Base-by-base conservation (phyloP, 2,797 vertebrate species). In the Anniella stebbinsi region DNA sequence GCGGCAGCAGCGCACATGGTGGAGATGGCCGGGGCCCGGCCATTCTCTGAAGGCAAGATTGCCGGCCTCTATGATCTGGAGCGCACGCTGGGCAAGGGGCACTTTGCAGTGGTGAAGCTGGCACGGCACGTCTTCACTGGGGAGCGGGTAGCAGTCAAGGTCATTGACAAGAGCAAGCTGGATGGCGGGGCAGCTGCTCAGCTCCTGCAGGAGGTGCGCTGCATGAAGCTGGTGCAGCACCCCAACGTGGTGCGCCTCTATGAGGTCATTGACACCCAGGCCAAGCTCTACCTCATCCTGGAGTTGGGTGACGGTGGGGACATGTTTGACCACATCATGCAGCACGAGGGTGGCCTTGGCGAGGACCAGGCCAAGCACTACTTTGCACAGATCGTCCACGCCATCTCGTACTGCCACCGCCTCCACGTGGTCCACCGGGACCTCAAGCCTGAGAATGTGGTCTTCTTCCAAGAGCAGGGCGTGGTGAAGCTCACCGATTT, bases 391-490 rank as follows among this genome's bases (percentile, higher is more conserved):
- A 98, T 98, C 0, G 97, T 98, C 60, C 97, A 97, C 0, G 98
- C 98, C n/a, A 98, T 98, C 91, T 96, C 98, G 15, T 98, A 98
- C 96, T 98, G 98, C 96, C 98, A 98, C 93, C 97, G 96, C 94
- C 97, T 98, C 54, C 98, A 98, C 0, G 98, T 98, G 93, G 98
- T 98, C 80, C 98, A 98, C 95, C 97, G 98, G 0, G 98, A 98
- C 97, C 97, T 98, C 93, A 98, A 98, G 95, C 98, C 98, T 0
- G 98, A 98, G 97, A 98, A 98, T 0, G 98, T 98, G 70, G 98
- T 98, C 80, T 98, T 98, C 97, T 98, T 98, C 95, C 97, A 97
- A 12, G 98, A 98, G 94, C 98, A 98, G 90, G 98, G 98, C 0
- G 96, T 98, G 0, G 98, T 98, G 91, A 98, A 98, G 95, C 97